A percentile compares a stretch with the other conserved stretches of the same genome.
phyloP scores from a whole-genome alignment of 2,888 invertebrate genomes.

The Eupsilia transversa region DNA sequence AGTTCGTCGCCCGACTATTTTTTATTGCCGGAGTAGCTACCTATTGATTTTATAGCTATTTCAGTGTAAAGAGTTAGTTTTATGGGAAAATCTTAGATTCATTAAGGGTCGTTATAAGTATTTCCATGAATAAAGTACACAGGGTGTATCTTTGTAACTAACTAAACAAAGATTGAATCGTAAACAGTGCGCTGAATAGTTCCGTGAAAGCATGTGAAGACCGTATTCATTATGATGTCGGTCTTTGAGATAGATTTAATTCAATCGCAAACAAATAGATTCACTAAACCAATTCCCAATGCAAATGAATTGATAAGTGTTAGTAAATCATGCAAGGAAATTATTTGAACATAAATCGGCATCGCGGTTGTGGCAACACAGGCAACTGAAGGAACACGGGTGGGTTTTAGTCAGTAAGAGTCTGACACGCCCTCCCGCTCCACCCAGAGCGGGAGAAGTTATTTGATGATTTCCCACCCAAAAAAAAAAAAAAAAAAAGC shows the following conservation, averaged over 20 bases:
- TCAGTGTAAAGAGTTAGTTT: conserved; percentile 20
- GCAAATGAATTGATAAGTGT: background rate
- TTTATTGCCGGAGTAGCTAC: conserved; percentile 45
- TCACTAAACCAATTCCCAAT: background rate
- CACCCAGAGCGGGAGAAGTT: too few species aligned
- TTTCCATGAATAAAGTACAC: background rate
- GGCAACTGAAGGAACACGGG: too few species aligned
- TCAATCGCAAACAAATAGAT: background rate
- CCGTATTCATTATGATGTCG: background rate
- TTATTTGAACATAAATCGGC: background rate
- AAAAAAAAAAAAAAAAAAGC: too few species aligned
- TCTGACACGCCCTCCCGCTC: too few species aligned
- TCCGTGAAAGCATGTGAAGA: background rate
- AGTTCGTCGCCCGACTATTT: conserved; percentile 28
- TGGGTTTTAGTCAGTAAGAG: too few species aligned
- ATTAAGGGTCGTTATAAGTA: conserved; percentile 28
- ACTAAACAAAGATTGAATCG: background rate
- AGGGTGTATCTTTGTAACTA: conserved; percentile 1
- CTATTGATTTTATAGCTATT: conserved; percentile 50
- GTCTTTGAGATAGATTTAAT: background rate
- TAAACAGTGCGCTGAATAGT: background rate
- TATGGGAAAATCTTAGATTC: conserved; percentile 14
- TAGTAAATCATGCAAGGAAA: background rate
- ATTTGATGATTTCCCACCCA: too few species aligned
- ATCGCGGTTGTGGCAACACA: too few species aligned